Evolutionary conservation across 2,888 invertebrate species (phyloP).

Genomic region (Sarcophaga carnaria): DNA sequence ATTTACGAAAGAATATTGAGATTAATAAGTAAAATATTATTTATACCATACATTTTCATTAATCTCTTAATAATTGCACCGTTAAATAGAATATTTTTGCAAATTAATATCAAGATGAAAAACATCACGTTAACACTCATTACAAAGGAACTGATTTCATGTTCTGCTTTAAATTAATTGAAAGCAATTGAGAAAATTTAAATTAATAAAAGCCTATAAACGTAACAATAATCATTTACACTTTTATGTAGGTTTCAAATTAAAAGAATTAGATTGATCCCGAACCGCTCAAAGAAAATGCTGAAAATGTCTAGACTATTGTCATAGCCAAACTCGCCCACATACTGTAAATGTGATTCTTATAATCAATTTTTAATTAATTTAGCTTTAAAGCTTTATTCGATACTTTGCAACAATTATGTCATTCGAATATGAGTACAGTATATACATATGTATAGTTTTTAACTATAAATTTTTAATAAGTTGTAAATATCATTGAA

Average conservation of each 20-base stretch:
- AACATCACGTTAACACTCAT: neutral
- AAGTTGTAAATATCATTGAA: neutral
- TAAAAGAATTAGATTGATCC: conserved; percentile 1
- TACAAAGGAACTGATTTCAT: neutral
- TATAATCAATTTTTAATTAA: neutral
- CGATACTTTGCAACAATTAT: neutral
- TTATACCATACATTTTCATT: too few species aligned
- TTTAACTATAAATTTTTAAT: neutral
- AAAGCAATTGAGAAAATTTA: conserved; percentile 46
- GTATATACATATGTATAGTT: too few species aligned
- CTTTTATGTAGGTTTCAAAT: neutral
- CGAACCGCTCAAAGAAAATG: neutral
- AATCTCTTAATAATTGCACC: too few species aligned
- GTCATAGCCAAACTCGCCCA: neutral
- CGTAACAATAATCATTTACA: neutral
- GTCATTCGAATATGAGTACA: neutral
- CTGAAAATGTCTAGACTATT: neutral
- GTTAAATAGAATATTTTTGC: too few species aligned
- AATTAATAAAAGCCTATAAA: conserved; percentile 13
- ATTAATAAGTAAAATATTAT: too few species aligned
- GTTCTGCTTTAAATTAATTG: conserved; percentile 19
- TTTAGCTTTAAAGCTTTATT: neutral
- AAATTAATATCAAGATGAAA: neutral
- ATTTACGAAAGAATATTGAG: too few species aligned
- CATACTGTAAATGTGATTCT: neutral